These are phyloP conservation scores for Hydropsyche tenuis DNA, from an alignment of 1,140 invertebrate species.

Conservation along the genomic window DNA sequence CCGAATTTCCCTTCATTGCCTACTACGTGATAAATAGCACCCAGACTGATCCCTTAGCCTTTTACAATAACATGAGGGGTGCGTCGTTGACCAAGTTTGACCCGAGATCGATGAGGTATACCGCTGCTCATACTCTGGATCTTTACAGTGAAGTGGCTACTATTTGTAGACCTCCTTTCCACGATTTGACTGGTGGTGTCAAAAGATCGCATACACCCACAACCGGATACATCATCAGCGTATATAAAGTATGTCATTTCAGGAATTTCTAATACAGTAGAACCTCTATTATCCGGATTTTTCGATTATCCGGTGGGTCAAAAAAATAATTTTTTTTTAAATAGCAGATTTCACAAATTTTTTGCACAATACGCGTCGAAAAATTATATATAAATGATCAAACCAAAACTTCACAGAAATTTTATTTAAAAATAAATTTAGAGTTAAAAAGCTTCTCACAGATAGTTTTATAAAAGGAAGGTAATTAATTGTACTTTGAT, in stretches of 20 bases:
- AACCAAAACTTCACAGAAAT: too few species aligned
- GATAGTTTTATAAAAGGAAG: too few species aligned
- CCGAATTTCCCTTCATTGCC: constrained; percentile 89
- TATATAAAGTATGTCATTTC: constrained; percentile 75
- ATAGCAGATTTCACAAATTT: too few species aligned
- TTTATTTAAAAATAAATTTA: too few species aligned
- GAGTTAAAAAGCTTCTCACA: too few species aligned
- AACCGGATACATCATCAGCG: constrained; percentile 90
- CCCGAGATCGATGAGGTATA: constrained; percentile 78
- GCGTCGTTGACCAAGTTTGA: constrained; percentile 83
- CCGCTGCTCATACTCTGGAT: constrained; percentile 84
- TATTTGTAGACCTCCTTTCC: constrained; percentile 84
- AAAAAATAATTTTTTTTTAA: too few species aligned
- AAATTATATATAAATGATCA: too few species aligned
- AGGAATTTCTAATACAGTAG: too few species aligned
- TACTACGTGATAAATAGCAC: constrained; percentile 89
- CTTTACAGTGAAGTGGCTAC: constrained; percentile 88
- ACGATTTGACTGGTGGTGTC: constrained; percentile 72
- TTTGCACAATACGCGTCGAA: too few species aligned
- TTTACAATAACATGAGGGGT: constrained; percentile 82
- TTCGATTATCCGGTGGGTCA: too few species aligned
- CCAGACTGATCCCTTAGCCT: constrained; percentile 81
- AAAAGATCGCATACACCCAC: constrained; percentile 76
- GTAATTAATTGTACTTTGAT: too few species aligned
- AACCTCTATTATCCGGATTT: too few species aligned